phyloP scores from a whole-genome alignment of 2,113 vertebrate genomes.

The Engystomops pustulosus region DNA sequence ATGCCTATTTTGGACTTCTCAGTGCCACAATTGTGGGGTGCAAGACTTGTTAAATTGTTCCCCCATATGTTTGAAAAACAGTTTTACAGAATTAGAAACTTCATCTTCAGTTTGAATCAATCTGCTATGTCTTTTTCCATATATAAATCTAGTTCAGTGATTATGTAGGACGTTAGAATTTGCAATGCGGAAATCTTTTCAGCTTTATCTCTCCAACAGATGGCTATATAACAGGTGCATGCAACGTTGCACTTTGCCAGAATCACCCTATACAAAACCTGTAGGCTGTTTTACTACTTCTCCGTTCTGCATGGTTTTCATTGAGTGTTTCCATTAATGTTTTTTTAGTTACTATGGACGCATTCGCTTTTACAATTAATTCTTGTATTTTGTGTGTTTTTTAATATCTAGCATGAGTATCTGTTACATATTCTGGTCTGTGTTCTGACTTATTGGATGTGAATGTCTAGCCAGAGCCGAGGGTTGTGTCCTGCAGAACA shows the following conservation, averaged over 20 bases:
- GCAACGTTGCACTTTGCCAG: constrained; percentile 10
- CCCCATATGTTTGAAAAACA: neutral
- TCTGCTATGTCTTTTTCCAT: neutral
- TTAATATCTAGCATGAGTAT: constrained; percentile 53
- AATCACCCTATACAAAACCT: constrained; percentile 24
- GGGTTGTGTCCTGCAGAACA: constrained; percentile 6
- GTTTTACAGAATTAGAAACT: neutral
- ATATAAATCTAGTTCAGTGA: neutral
- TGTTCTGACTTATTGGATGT: constrained; percentile 53
- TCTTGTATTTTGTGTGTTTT: constrained; percentile 35
- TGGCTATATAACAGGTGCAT: constrained; percentile 48
- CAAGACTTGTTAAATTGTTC: no score
- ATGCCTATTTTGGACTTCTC: no score
- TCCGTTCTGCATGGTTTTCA: constrained; percentile 27
- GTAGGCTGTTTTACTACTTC: constrained; percentile 31
- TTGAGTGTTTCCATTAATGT: constrained; percentile 39
- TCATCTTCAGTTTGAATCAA: neutral
- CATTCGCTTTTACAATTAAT: constrained; percentile 55
- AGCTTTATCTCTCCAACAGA: constrained; percentile 26
- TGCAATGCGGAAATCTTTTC: neutral
- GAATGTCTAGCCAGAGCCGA: constrained; percentile 55
- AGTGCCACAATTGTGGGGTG: no score
- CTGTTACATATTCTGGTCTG: constrained; percentile 54
- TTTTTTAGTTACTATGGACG: constrained; percentile 40
- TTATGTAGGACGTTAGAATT: constrained; percentile 23